Evolutionary conservation across 35 echinoderm and acorn worm species (phyloP), one percentile per base, ranked within the genome.

Genomic region (Lytechinus pictus): DNA sequence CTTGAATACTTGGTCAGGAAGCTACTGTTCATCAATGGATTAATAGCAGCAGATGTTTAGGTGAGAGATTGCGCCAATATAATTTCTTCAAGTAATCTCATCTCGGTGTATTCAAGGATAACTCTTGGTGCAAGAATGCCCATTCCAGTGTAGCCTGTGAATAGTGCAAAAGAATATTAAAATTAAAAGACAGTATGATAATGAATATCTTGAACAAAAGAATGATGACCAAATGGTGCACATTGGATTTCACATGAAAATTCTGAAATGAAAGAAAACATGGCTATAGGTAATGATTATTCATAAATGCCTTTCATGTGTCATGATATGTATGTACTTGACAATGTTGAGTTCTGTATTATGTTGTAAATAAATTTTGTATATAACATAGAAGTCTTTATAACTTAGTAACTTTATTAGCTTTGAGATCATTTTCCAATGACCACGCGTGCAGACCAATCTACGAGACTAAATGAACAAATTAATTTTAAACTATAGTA

Each of bases 81-180:
- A 44, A 9, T 58, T 4, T 79, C n/a, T n/a, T n/a, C 66, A 16
- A 79, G 66, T 79, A 79, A 24, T 79, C 66, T 79, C 19, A 24
- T 16, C 66, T 79, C 21, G 21, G 52, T 51, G 27, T 55, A 10
- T n/a, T 6, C 27, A 93, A 1, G 13, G 29, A 33, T 19, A 93
- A 54, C 54, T 54, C 92, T 93, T 24, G 28, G 53, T 93, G 55
- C n/a, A 93, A 54, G 92, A 93, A 93, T 53, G 54, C 92, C 53
- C 52, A 93, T 93, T 57, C 92, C 92, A 93, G 4, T 9, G 53
- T 93, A 10, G 92, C 92, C 92, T 93, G 54, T 28, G 52, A 52
- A 21, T 19, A 55, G 13, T n/a, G 92, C 2, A 57, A 54, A 93
- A 93, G 57, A 93, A 54, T 53, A 0, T 13, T 16, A 92, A 54